Evolutionary conservation across 2,113 vertebrate genomes (phyloP).

Genomic region (Oncorhynchus masou): DNA sequence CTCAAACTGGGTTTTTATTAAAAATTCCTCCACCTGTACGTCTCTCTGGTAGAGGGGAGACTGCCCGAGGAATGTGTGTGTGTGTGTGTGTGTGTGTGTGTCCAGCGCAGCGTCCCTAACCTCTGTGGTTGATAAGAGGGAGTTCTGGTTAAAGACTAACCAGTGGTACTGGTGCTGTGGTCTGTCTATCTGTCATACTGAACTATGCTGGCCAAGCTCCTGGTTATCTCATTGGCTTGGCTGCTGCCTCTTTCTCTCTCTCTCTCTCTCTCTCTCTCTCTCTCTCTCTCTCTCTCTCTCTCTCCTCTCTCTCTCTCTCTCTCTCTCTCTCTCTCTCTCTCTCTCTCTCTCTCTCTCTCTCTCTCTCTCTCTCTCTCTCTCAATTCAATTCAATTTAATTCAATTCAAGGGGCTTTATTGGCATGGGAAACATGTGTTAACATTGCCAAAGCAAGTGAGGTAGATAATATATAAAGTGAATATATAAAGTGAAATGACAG

Average conservation of each 20-base stretch:
- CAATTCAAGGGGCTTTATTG: too few species aligned
- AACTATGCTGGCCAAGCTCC: slow-evolving; percentile 36
- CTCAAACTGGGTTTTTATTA: slow-evolving; percentile 65
- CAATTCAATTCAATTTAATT: too few species aligned
- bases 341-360: too few species aligned
- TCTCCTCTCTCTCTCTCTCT: too few species aligned
- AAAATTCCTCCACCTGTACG: slow-evolving; percentile 62
- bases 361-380: too few species aligned
- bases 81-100: slow-evolving; percentile 31
- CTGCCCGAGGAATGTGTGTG: slow-evolving; percentile 47
- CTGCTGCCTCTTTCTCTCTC: not conserved
- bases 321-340: too few species aligned
- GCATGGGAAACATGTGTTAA: too few species aligned
- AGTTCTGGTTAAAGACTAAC: slow-evolving; percentile 60
- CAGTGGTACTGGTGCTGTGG: slow-evolving; percentile 56
- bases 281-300: too few species aligned
- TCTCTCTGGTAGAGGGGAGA: slow-evolving; percentile 29
- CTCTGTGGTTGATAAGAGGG: slow-evolving; percentile 24
- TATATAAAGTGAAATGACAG: too few species aligned
- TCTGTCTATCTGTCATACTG: slow-evolving; percentile 37
- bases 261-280: too few species aligned
- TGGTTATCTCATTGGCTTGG: slow-evolving; percentile 65
- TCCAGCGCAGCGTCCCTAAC: slow-evolving; percentile 9
- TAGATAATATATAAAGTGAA: too few species aligned
- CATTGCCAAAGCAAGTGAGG: too few species aligned